These are phyloP conservation scores for Poecilia gillii DNA, from an alignment of 2,797 vertebrate species.

Conservation along the genomic window DNA sequence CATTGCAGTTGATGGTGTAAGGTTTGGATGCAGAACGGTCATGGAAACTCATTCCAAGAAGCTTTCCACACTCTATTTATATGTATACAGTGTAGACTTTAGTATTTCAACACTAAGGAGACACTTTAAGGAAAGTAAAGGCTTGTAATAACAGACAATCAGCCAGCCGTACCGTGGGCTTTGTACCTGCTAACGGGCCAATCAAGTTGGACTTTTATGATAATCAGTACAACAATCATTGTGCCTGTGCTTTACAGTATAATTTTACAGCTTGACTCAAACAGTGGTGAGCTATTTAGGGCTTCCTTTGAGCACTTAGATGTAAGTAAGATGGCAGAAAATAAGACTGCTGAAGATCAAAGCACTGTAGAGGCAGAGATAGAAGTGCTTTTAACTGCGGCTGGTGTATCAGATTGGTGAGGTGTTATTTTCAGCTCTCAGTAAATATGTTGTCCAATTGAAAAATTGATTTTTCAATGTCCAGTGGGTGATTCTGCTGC, in stretches of 20 bases:
- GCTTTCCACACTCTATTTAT: neutral
- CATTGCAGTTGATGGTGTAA: neutral
- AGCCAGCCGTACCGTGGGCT: neutral
- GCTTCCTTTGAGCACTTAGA: neutral
- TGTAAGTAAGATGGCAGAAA: neutral
- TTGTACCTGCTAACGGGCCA: constrained; percentile 7
- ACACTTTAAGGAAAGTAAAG: neutral
- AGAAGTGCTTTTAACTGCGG: neutral
- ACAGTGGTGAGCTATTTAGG: neutral
- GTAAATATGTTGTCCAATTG: neutral
- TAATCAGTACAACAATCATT: constrained; percentile 10
- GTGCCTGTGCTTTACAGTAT: constrained; percentile 5
- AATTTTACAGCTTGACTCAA: constrained; percentile 6
- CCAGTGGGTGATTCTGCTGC: neutral
- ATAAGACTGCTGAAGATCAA: neutral
- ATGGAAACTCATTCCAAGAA: neutral
- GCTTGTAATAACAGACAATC: neutral
- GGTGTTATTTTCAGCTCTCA: neutral
- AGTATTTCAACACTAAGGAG: neutral
- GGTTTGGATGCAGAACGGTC: neutral
- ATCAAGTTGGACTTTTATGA: constrained; percentile 3
- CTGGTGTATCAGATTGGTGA: neutral
- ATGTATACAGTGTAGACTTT: neutral
- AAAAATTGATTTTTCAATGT: neutral
- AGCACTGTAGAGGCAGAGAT: neutral